phyloP scores from a whole-genome alignment of 2,113 vertebrate genomes.

The Erythrocercus mccallii region DNA sequence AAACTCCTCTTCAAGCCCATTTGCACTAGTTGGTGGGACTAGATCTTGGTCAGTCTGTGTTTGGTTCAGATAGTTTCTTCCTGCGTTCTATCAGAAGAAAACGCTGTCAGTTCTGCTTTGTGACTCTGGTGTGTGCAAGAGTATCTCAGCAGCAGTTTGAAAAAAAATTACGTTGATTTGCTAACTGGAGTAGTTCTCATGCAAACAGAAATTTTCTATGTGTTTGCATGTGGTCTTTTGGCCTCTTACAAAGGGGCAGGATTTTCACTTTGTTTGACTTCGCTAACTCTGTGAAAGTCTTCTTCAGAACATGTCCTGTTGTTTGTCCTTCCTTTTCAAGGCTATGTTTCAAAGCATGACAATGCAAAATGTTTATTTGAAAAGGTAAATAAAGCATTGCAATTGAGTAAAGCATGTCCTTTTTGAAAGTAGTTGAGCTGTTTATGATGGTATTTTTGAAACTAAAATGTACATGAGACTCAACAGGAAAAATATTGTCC shows the following conservation, averaged over 20 bases:
- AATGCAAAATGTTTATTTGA: neutral
- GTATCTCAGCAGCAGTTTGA: neutral
- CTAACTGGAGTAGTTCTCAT: neutral
- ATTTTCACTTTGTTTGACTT: neutral
- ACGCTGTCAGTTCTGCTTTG: neutral
- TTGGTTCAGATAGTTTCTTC: neutral
- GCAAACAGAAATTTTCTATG: neutral
- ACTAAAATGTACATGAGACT: neutral
- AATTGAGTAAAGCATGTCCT: neutral
- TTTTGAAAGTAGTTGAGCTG: neutral
- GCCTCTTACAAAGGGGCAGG: neutral
- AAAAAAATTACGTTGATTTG: neutral
- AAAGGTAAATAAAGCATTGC: neutral
- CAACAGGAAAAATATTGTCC: neutral
- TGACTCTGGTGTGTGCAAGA: neutral
- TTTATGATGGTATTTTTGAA: neutral
- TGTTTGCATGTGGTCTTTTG: neutral
- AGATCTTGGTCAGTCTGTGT: neutral
- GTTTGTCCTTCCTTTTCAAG: neutral
- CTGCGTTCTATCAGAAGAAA: neutral
- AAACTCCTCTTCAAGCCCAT: neutral
- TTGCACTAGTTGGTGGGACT: neutral
- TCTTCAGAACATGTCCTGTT: neutral
- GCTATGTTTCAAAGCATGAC: neutral
- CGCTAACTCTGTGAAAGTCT: neutral